Conservation (phyloP, 2,888 invertebrate species). For the Eretmocerus hayati region DNA sequence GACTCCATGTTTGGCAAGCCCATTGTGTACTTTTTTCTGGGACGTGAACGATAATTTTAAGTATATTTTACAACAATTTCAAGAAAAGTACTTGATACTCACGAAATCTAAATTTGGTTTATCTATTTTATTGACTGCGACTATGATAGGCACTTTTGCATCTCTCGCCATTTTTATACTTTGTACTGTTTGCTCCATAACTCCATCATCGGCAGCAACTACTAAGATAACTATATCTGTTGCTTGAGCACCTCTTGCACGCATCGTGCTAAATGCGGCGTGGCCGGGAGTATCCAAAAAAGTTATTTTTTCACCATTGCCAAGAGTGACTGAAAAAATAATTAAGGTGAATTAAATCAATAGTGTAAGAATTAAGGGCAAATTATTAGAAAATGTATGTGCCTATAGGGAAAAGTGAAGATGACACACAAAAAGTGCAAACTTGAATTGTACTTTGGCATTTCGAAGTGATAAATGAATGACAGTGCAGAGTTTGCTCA, state of each 20-base stretch:
- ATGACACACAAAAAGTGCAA: too few species aligned
- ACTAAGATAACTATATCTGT: conserved; percentile 94
- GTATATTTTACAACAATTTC: conserved; percentile 1
- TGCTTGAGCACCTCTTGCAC: conserved; percentile 84
- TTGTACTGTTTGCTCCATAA: conserved; percentile 95
- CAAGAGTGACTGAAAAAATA: conserved; percentile 51
- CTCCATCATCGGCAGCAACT: conserved; percentile 98
- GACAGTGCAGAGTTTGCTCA: too few species aligned
- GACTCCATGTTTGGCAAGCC: conserved; percentile 71
- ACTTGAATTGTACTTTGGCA: too few species aligned
- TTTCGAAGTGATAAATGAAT: too few species aligned
- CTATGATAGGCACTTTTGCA: conserved; percentile 82
- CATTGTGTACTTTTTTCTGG: conserved; percentile 66
- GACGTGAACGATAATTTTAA: conserved; percentile 22
- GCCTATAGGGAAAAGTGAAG: too few species aligned
- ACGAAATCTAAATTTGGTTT: conserved; percentile 84
- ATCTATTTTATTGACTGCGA: conserved; percentile 98
- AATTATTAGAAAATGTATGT: too few species aligned
- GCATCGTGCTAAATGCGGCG: conserved; percentile 92
- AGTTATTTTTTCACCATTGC: conserved; percentile 72
- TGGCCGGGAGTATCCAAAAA: conserved; percentile 99
- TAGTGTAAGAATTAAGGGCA: too few species aligned
- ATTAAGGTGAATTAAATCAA: background rate
- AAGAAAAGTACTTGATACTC: conserved; percentile 24
- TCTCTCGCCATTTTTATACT: conserved; percentile 79